phyloP scores from a whole-genome alignment of 2,888 invertebrate genomes.

The Tenthredo distinguenda region DNA sequence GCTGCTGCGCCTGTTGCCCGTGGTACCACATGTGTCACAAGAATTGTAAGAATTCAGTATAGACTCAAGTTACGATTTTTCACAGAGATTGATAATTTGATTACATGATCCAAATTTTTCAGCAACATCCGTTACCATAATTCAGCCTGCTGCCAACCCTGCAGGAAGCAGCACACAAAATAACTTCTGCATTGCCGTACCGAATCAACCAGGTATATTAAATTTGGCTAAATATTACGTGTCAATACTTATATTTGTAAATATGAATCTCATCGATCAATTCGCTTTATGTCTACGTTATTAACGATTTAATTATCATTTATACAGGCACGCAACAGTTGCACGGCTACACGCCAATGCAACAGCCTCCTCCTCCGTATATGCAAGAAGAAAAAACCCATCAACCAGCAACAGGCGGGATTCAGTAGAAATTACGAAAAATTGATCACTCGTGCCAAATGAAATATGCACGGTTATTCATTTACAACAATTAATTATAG shows the following conservation, averaged over 20 bases:
- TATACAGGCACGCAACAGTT: not conserved
- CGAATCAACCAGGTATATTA: not conserved
- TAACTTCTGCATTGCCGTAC: not conserved
- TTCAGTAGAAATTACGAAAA: too few relatives aligned
- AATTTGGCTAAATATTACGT: not conserved
- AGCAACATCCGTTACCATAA: not conserved
- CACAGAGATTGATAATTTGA: not conserved
- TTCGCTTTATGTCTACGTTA: not conserved
- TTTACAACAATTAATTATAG: too few relatives aligned
- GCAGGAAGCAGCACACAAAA: not conserved
- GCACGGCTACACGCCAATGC: not conserved
- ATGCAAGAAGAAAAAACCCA: too few relatives aligned
- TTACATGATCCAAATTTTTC: not conserved
- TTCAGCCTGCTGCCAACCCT: not conserved
- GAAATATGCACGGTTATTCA: too few relatives aligned
- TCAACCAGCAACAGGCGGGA: not conserved
- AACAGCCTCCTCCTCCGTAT: not conserved
- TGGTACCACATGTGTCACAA: slow-evolving; percentile 71
- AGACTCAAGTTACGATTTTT: not conserved
- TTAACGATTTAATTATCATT: not conserved
- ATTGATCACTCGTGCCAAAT: too few relatives aligned
- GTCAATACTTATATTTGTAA: not conserved
- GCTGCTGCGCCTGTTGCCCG: slow-evolving; percentile 73
- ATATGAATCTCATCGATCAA: not conserved
- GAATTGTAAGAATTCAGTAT: not conserved